Conservation (phyloP, 2,113 vertebrate species). For the Triplophysa rosa region DNA sequence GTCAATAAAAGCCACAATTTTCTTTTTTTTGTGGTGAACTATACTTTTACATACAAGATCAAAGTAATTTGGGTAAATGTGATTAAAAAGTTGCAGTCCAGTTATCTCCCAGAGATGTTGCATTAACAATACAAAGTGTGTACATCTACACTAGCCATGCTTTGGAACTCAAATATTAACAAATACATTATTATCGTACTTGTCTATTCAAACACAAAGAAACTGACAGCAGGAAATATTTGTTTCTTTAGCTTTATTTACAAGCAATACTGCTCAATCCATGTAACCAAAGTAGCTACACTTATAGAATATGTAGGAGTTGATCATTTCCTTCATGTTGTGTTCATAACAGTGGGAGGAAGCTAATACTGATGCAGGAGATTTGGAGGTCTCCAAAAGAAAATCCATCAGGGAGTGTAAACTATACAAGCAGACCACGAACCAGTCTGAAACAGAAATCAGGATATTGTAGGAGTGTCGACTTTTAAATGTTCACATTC, state of each 20-base stretch:
- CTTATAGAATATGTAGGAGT: slow-evolving; percentile 59
- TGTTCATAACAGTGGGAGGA: slow-evolving; percentile 58
- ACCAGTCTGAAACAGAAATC: slow-evolving; percentile 59
- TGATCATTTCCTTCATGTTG: slow-evolving; percentile 75
- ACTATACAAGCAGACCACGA: slow-evolving; percentile 34
- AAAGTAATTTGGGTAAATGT: neutral
- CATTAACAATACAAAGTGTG: too few species aligned
- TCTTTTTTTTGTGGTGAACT: neutral
- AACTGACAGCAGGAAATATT: slow-evolving; percentile 12
- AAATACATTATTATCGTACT: neutral
- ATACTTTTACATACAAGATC: neutral
- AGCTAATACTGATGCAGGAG: slow-evolving; percentile 70
- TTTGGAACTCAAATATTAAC: neutral
- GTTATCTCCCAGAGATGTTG: neutral
- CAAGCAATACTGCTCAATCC: slow-evolving; percentile 77
- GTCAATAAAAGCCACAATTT: too few species aligned
- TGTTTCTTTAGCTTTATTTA: slow-evolving; percentile 78
- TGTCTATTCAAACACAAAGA: slow-evolving; percentile 6
- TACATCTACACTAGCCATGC: neutral
- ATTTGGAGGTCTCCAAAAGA: slow-evolving; percentile 50
- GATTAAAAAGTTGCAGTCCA: neutral
- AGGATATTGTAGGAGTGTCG: slow-evolving; percentile 68
- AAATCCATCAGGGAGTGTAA: slow-evolving; percentile 43
- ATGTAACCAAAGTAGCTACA: slow-evolving; percentile 65
- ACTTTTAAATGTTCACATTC: slow-evolving; percentile 74